Conservation (phyloP, 2,113 vertebrate species). For the Struthio camelus region DNA sequence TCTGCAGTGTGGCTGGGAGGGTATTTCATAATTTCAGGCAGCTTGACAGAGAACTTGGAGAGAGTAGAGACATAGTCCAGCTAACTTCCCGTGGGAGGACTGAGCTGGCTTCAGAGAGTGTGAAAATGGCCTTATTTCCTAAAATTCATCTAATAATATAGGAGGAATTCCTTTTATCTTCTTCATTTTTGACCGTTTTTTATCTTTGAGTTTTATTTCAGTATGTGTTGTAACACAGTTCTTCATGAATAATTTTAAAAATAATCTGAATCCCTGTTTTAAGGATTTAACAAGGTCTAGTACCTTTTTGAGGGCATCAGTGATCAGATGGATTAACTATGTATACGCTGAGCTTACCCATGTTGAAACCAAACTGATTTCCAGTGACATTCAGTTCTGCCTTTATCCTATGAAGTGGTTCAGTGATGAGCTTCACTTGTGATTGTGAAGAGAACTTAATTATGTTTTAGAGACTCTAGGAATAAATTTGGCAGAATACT, state of each 20-base stretch:
- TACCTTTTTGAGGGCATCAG: background rate
- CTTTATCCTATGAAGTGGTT: background rate
- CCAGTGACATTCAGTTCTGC: background rate
- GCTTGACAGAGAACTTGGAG: background rate
- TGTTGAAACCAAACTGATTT: background rate
- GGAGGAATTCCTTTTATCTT: background rate
- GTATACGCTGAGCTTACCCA: background rate
- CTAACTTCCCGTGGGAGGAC: background rate
- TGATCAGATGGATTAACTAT: background rate
- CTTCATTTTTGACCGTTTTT: background rate
- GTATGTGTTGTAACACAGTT: background rate
- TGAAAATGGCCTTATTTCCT: background rate
- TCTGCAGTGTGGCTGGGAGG: background rate
- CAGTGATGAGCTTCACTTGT: background rate
- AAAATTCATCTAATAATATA: background rate
- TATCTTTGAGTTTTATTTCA: no score
- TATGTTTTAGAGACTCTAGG: background rate
- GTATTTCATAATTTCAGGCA: background rate
- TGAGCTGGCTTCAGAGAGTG: background rate
- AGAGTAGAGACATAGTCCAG: background rate
- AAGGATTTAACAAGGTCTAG: background rate
- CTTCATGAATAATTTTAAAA: background rate
- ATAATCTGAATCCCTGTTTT: background rate
- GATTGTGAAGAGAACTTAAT: background rate
- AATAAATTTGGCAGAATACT: background rate